Conservation (phyloP, 2,113 vertebrate species). For the Dasyornis broadbenti region DNA sequence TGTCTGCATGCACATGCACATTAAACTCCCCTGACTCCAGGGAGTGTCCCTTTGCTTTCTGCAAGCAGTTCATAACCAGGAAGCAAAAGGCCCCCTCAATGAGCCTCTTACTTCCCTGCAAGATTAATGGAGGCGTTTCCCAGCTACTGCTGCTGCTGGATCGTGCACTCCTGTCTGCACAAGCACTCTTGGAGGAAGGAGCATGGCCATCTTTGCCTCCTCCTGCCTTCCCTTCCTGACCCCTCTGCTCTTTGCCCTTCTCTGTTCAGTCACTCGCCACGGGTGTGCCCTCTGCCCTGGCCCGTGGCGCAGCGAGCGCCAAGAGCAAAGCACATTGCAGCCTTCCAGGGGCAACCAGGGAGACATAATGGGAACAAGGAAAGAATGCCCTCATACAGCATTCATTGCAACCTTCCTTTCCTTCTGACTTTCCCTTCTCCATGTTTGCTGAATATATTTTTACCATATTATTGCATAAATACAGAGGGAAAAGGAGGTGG, state of each 20-base stretch:
- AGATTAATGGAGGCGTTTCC: not conserved
- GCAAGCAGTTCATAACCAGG: not conserved
- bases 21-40: not conserved
- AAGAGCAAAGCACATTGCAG: not conserved
- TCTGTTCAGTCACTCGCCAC: fast-evolving
- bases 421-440: not conserved
- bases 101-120: not conserved
- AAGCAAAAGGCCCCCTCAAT: not conserved
- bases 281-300: not conserved
- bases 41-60: not conserved
- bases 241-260: not conserved
- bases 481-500: not conserved
- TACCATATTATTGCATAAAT: not conserved
- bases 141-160: not conserved
- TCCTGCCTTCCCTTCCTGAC: not conserved
- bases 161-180: not conserved
- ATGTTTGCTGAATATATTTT: not conserved
- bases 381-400: not conserved
- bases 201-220: not conserved
- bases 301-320: fast-evolving
- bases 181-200: not conserved
- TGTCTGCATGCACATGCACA: not conserved
- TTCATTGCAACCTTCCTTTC: not conserved
- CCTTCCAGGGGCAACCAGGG: not conserved
- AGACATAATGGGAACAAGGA: not conserved